These are phyloP conservation scores for Porites evermanni DNA, from an alignment of 92 coral and sea anemone genomes.

Conservation along the genomic window DNA sequence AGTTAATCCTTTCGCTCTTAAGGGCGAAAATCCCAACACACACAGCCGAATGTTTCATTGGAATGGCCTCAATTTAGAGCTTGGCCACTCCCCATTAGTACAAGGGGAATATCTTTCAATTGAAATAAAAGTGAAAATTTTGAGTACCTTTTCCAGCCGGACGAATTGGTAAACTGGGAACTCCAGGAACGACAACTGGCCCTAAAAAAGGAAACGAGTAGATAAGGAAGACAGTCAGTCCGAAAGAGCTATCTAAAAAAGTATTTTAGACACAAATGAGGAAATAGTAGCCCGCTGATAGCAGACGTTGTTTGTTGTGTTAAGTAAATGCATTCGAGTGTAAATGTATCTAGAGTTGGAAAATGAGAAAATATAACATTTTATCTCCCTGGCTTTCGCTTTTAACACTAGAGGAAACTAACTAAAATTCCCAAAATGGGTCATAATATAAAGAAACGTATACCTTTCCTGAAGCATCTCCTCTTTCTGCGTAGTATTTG, in stretches of 20 bases:
- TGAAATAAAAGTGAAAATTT: too few species aligned
- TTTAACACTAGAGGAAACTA: neutral
- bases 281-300: too few species aligned
- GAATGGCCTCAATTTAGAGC: too few species aligned
- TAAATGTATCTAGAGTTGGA: neutral
- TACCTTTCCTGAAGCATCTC: slow-evolving; percentile 73
- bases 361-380: neutral
- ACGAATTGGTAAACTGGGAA: slow-evolving; percentile 34
- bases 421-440: neutral
- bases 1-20: too few species aligned
- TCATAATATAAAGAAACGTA: neutral
- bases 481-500: slow-evolving; percentile 69
- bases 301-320: too few species aligned
- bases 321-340: neutral
- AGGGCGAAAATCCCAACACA: too few species aligned
- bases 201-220: slow-evolving; percentile 11
- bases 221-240: neutral
- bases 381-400: neutral
- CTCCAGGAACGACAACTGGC: slow-evolving; percentile 40
- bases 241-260: too few species aligned
- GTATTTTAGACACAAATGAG: too few species aligned
- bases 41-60: too few species aligned
- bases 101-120: too few species aligned
- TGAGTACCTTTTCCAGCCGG: slow-evolving; percentile 61
- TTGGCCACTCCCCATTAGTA: too few species aligned